Percentiles rank a stretch among this genome's conserved stretches.
phyloP scores from a whole-genome alignment of 2,797 vertebrate species.

The Aythya fuligula region DNA sequence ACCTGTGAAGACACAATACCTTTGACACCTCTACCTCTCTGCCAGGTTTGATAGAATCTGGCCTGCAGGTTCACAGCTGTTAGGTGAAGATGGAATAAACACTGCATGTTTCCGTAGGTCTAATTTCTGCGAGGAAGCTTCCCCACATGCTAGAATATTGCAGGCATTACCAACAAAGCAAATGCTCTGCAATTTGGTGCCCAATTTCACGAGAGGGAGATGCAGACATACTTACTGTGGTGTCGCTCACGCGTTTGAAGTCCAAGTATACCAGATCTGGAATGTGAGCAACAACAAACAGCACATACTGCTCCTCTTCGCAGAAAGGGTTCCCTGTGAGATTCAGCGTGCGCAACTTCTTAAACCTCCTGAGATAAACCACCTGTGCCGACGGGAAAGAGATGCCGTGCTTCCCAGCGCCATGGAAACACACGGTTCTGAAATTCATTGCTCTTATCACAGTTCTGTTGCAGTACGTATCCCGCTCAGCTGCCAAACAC shows the following conservation, averaged over 20 bases:
- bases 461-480: neutral
- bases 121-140: conserved; percentile 47
- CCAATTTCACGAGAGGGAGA: neutral
- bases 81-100: conserved; percentile 46
- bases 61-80: conserved; percentile 67
- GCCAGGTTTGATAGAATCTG: conserved; percentile 60
- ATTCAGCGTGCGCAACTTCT: conserved; percentile 81
- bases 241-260: conserved; percentile 79
- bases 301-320: conserved; percentile 75
- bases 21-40: conserved; percentile 42
- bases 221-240: conserved; percentile 79
- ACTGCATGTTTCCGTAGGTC: conserved; percentile 1
- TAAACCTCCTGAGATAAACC: conserved; percentile 86
- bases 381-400: conserved; percentile 76
- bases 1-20: conserved; percentile 43
- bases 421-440: neutral
- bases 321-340: conserved; percentile 87
- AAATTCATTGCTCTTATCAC: neutral
- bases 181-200: neutral
- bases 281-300: conserved; percentile 85
- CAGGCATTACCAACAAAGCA: conserved; percentile 5
- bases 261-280: conserved; percentile 87
- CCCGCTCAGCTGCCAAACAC: neutral
- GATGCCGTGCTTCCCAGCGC: neutral
- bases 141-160: neutral